These are phyloP conservation scores for Actinemys pallida DNA, from an alignment of 2,113 vertebrate species.

Conservation along the genomic window DNA sequence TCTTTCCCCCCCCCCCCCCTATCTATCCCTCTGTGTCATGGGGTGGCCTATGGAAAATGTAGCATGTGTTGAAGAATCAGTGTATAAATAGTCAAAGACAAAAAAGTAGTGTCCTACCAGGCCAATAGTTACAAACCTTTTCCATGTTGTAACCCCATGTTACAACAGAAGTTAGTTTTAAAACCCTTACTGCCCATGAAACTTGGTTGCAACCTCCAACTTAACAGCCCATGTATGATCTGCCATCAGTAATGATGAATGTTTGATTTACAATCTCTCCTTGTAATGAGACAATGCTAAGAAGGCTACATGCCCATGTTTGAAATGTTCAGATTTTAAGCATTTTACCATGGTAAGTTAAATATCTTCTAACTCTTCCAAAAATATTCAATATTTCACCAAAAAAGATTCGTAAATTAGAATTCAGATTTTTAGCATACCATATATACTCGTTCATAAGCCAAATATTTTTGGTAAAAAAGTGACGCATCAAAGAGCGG, in stretches of 20 bases:
- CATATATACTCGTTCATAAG: too few species aligned
- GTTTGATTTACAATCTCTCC: background rate
- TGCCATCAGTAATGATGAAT: background rate
- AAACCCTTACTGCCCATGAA: background rate
- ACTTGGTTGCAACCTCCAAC: background rate
- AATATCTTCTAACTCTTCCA: background rate
- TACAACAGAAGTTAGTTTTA: background rate
- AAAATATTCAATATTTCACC: background rate
- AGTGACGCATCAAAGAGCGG: too few species aligned
- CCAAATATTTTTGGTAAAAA: too few species aligned
- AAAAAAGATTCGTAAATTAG: background rate
- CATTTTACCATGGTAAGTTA: background rate
- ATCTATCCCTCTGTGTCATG: background rate
- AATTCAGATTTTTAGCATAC: background rate
- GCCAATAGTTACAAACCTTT: background rate
- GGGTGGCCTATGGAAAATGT: background rate
- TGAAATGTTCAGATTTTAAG: background rate
- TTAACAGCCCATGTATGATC: background rate
- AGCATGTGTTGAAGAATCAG: background rate
- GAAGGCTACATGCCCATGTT: background rate
- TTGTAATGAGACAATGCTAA: background rate
- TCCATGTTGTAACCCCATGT: background rate
- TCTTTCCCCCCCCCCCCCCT: too few species aligned
- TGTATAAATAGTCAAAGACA: background rate
- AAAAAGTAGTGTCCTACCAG: background rate